Conservation (phyloP, 2,797 vertebrate species). For the Danio aesculapii region DNA sequence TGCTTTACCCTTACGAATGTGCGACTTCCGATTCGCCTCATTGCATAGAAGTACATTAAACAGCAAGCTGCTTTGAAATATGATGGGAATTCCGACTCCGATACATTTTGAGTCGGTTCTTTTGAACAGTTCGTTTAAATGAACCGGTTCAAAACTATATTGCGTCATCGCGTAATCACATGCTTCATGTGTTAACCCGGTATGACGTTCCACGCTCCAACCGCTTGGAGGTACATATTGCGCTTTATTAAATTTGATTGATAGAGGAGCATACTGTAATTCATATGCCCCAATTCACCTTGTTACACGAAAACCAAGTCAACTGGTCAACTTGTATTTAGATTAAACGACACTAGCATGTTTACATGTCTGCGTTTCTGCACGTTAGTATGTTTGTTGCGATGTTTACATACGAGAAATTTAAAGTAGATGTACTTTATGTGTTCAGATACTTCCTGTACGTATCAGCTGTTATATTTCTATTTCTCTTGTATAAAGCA, state of each 20-base stretch:
- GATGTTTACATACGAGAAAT: background rate
- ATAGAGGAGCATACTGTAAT: background rate
- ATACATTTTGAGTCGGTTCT: background rate
- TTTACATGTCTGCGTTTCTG: background rate
- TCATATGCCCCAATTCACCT: background rate
- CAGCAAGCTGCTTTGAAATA: background rate
- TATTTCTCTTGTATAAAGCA: too few species aligned
- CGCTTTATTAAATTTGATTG: background rate
- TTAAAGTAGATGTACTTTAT: too few species aligned
- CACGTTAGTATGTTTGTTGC: too few species aligned
- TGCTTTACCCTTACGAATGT: background rate
- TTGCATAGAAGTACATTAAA: background rate
- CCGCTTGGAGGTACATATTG: background rate
- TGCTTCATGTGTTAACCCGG: background rate
- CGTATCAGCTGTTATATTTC: background rate
- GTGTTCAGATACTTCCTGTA: background rate
- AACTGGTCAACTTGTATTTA: background rate
- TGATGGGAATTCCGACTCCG: background rate
- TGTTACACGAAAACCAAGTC: background rate
- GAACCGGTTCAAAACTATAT: constrained; percentile 7
- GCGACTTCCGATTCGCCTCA: constrained; percentile 38
- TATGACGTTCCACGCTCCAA: background rate
- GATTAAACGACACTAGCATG: background rate
- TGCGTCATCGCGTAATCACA: constrained; percentile 28
- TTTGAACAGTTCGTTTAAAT: background rate